Conservation (phyloP, 2,797 vertebrate species). For the Intellagama lesueurii region DNA sequence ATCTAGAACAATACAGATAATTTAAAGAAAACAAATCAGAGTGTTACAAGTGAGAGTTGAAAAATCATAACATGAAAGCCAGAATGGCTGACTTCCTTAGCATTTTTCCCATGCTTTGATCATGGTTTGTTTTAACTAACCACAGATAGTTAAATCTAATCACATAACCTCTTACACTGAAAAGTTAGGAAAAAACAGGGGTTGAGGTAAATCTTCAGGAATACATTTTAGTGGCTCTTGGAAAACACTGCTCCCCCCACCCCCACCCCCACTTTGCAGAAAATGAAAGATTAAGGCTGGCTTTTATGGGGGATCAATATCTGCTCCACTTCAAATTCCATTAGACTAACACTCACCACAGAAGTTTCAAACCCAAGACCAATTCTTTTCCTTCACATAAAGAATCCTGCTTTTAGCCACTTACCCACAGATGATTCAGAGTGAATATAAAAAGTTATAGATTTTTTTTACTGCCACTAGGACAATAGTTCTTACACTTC, state of each 20-base stretch:
- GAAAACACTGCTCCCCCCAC: background rate
- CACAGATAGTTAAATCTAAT: background rate
- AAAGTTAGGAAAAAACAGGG: background rate
- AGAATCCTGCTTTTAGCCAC: slow-evolving; percentile 47
- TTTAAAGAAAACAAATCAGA: background rate
- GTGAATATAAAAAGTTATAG: slow-evolving; percentile 52
- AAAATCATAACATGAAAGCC: background rate
- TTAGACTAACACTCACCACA: slow-evolving; percentile 53
- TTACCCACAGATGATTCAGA: slow-evolving; percentile 53
- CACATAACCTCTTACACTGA: background rate
- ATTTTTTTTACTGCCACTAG: slow-evolving; percentile 30
- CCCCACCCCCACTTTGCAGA: slow-evolving; percentile 30
- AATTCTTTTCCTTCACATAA: slow-evolving; percentile 10
- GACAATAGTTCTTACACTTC: slow-evolving; percentile 49
- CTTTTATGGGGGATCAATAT: slow-evolving; percentile 61
- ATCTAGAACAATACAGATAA: background rate
- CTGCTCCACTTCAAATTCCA: slow-evolving; percentile 56
- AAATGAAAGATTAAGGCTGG: slow-evolving; percentile 53
- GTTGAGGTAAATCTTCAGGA: background rate
- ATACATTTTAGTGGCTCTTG: slow-evolving; percentile 11
- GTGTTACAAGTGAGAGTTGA: too few relatives aligned
- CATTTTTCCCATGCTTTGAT: background rate
- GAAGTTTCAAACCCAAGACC: slow-evolving; percentile 52
- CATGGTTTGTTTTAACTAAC: background rate
- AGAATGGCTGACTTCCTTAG: background rate